These are phyloP conservation scores for Coilia nasus DNA, from an alignment of 2,797 vertebrate species.

Conservation along the genomic window DNA sequence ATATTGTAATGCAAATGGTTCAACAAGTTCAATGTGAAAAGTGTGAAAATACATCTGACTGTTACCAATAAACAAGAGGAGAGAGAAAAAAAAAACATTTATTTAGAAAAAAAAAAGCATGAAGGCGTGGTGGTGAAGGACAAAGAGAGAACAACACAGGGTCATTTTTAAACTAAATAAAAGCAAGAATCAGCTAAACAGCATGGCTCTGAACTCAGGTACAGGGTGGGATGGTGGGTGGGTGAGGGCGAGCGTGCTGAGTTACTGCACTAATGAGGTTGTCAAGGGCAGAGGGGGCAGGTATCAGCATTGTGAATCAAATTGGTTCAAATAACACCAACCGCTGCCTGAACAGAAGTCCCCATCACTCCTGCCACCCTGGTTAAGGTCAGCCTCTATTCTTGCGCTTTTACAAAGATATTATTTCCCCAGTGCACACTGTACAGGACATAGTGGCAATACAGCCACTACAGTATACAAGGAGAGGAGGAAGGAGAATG, in stretches of 20 bases:
- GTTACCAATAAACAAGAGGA: background rate
- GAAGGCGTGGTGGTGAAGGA: background rate
- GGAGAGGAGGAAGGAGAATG: background rate
- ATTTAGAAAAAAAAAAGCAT: background rate
- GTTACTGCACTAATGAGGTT: conserved; percentile 44
- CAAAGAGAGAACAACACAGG: background rate
- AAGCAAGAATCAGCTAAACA: background rate
- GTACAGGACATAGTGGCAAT: background rate
- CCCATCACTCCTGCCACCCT: conserved; percentile 7
- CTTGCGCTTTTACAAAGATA: background rate
- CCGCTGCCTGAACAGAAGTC: background rate
- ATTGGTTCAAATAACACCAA: conserved; percentile 29
- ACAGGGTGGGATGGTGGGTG: background rate
- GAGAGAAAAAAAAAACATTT: background rate
- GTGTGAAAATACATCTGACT: background rate
- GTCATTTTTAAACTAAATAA: background rate
- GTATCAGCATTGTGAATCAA: conserved; percentile 18
- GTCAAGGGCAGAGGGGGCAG: conserved; percentile 29
- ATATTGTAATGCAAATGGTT: background rate
- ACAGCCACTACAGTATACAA: background rate
- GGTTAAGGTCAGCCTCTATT: conserved; percentile 15
- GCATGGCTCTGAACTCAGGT: background rate
- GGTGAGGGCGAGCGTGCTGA: background rate
- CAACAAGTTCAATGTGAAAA: background rate
- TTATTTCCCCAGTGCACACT: background rate